Evolutionary conservation across 2,888 invertebrate genomes (phyloP).

Genomic region (Choristoneura rosaceana): DNA sequence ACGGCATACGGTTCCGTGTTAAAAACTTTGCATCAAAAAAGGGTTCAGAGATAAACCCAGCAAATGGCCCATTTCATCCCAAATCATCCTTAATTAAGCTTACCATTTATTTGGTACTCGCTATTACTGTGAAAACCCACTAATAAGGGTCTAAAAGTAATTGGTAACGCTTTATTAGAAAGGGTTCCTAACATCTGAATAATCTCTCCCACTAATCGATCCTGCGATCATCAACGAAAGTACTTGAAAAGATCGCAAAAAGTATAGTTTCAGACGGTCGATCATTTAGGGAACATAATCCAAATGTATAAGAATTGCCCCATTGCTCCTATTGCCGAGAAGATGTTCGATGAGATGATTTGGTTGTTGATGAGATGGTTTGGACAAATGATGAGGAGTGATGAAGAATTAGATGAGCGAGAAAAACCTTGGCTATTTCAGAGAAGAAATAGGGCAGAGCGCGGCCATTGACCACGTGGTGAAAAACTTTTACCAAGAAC

Average conservation of each 20-base stretch:
- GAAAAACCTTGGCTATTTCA: too few relatives aligned
- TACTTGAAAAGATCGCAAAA: conserved; percentile 2
- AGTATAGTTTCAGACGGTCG: not conserved
- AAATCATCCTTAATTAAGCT: conserved; percentile 20
- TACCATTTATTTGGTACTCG: conserved; percentile 8
- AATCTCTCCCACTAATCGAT: conserved; percentile 20
- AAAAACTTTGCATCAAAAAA: not conserved
- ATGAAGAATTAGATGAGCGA: too few relatives aligned
- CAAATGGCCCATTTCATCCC: conserved; percentile 9
- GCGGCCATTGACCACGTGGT: too few relatives aligned
- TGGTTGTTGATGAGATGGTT: too few relatives aligned
- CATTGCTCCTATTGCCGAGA: too few relatives aligned
- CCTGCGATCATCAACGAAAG: not conserved
- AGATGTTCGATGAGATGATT: too few relatives aligned
- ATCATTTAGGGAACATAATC: not conserved
- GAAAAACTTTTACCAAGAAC: too few relatives aligned
- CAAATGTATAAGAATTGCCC: not conserved
- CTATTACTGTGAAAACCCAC: conserved; percentile 22
- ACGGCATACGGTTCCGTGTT: not conserved
- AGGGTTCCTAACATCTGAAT: conserved; percentile 19
- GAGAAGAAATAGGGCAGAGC: too few relatives aligned
- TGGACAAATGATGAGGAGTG: too few relatives aligned
- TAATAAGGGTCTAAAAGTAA: conserved; percentile 34
- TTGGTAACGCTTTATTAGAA: conserved; percentile 28
- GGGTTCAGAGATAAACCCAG: not conserved